Conservation (phyloP, 2,888 invertebrate genomes). For the Thera britannica region DNA sequence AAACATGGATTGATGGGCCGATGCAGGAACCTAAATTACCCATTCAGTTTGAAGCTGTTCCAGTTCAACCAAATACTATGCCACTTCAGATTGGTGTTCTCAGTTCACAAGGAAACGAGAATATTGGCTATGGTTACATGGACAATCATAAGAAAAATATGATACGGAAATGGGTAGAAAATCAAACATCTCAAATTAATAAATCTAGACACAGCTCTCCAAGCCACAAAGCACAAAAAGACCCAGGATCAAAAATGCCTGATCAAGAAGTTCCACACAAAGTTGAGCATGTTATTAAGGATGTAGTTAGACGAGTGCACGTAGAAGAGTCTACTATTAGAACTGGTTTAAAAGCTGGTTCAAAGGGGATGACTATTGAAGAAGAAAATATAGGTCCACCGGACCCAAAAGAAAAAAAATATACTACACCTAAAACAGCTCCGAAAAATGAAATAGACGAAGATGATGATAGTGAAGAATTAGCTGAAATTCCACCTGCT, state of each 20-base stretch:
- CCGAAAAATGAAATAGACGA: constrained; percentile 85
- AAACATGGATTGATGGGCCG: constrained; percentile 98
- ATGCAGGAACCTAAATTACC: constrained; percentile 87
- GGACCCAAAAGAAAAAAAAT: constrained; percentile 64
- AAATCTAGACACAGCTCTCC: constrained; percentile 86
- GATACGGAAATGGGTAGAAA: constrained; percentile 97
- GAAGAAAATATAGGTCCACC: constrained; percentile 78
- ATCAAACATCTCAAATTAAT: constrained; percentile 93
- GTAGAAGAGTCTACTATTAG: constrained; percentile 86
- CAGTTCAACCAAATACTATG: constrained; percentile 85
- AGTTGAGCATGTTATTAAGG: constrained; percentile 80
- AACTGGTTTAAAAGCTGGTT: constrained; percentile 85
- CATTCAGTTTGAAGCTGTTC: constrained; percentile 75
- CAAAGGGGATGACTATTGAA: constrained; percentile 78
- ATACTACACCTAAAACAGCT: constrained; percentile 59
- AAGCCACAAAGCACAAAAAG: constrained; percentile 71
- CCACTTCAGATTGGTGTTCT: constrained; percentile 75
- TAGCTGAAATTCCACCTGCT: constrained; percentile 92
- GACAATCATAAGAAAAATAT: constrained; percentile 96
- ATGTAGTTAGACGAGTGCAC: constrained; percentile 81
- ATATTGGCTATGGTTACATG: constrained; percentile 93
- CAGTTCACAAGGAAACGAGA: constrained; percentile 77
- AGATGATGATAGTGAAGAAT: constrained; percentile 91
- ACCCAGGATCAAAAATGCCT: constrained; percentile 55
- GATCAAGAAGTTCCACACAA: constrained; percentile 64